phyloP scores from a whole-genome alignment of 1,140 invertebrate species.

The Zaprionus africanus region DNA sequence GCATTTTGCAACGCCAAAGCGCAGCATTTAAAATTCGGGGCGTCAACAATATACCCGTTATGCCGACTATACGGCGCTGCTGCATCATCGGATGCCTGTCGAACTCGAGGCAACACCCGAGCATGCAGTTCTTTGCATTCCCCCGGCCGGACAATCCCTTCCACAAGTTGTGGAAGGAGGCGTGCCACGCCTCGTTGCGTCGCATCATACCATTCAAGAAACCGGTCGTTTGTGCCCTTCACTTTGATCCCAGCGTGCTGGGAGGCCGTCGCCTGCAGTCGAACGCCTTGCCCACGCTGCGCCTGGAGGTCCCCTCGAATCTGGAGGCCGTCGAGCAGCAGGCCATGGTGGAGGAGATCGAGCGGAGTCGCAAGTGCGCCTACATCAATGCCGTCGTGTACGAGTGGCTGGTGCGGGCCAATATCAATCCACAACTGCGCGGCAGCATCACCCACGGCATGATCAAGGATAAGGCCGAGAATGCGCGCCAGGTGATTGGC shows the following conservation, averaged over 20 bases:
- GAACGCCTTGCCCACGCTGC: slow-evolving; percentile 72
- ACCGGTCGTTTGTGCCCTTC: slow-evolving; percentile 75
- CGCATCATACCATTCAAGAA: slow-evolving; percentile 79
- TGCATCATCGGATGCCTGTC: slow-evolving; percentile 80
- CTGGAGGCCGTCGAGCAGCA: slow-evolving; percentile 76
- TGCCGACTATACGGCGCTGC: slow-evolving; percentile 81
- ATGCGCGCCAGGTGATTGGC: slow-evolving; percentile 70
- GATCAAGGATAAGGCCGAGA: slow-evolving; percentile 81
- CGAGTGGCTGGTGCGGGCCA: slow-evolving; percentile 78
- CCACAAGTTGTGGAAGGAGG: slow-evolving; percentile 77
- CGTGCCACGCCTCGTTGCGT: slow-evolving; percentile 75
- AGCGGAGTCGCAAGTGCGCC: slow-evolving; percentile 73
- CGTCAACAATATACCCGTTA: slow-evolving; percentile 58
- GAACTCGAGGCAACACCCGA: slow-evolving; percentile 76
- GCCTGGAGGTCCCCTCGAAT: slow-evolving; percentile 75
- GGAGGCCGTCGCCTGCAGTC: slow-evolving; percentile 69
- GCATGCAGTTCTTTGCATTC: slow-evolving; percentile 81
- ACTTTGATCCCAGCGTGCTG: slow-evolving; percentile 75
- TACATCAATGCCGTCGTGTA: slow-evolving; percentile 83
- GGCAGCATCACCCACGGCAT: slow-evolving; percentile 82
- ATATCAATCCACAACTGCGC: slow-evolving; percentile 77
- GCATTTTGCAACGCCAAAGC: slow-evolving; percentile 69
- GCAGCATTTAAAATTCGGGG: slow-evolving; percentile 60
- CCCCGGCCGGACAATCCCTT: slow-evolving; percentile 78
- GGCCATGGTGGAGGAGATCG: slow-evolving; percentile 80